These are phyloP conservation scores for Mystacornis crossleyi DNA, from an alignment of 2,113 vertebrate species.

Conservation along the genomic window DNA sequence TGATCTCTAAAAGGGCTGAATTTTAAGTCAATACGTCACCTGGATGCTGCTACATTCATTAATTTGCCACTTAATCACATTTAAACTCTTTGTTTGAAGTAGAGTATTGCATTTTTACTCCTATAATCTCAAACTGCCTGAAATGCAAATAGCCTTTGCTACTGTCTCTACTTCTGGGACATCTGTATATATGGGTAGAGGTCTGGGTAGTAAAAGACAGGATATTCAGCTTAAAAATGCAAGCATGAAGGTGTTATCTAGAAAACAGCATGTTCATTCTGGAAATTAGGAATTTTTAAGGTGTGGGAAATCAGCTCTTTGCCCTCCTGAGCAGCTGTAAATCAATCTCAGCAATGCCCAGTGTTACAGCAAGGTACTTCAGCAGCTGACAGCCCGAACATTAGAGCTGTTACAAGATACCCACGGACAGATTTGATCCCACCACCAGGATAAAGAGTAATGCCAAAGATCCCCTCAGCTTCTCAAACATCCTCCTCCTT, in stretches of 20 bases:
- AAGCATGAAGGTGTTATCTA: background rate
- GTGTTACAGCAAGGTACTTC: background rate
- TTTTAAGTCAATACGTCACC: background rate
- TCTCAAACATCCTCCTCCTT: background rate
- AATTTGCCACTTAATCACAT: background rate
- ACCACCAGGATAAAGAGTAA: background rate
- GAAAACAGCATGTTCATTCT: background rate
- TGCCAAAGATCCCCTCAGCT: background rate
- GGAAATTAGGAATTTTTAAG: background rate
- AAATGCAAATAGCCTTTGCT: background rate
- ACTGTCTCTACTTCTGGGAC: background rate
- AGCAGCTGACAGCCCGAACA: background rate
- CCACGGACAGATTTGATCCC: background rate
- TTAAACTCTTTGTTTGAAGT: background rate
- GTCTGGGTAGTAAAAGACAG: background rate
- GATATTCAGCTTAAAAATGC: background rate
- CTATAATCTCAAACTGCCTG: background rate
- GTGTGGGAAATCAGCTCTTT: background rate
- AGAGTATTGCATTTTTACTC: background rate
- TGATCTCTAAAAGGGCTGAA: background rate
- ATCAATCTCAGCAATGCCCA: background rate
- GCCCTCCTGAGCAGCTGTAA: background rate
- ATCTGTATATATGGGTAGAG: background rate
- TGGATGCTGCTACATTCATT: background rate
- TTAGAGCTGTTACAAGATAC: background rate